A percentile compares a stretch with the other conserved stretches of the same genome.
Conservation (phyloP, 2,113 vertebrate genomes). For the Isurus oxyrinchus region DNA sequence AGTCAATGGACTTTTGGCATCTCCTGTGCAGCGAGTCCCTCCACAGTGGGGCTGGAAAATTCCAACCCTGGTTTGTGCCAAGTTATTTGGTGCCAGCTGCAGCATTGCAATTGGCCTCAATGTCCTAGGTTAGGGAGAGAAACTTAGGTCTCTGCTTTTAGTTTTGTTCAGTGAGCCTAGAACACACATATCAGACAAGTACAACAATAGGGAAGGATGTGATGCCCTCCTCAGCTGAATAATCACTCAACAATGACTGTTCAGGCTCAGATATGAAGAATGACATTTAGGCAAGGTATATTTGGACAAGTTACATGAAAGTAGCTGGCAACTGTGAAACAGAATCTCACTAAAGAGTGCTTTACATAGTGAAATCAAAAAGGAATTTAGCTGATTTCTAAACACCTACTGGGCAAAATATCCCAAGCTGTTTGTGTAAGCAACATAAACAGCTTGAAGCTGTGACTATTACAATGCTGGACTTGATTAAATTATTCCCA, state of each 20-base stretch:
- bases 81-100: not conserved
- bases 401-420: constrained; percentile 35
- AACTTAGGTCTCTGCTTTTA: not conserved
- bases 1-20: too few relatives aligned
- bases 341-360: not conserved
- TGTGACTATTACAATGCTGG: constrained; percentile 51
- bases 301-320: not conserved
- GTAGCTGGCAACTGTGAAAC: not conserved
- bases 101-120: not conserved
- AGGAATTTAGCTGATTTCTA: not conserved
- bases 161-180: not conserved
- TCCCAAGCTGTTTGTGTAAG: constrained; percentile 49
- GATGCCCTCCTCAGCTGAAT: not conserved
- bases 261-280: not conserved
- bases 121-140: not conserved
- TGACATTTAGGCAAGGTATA: not conserved
- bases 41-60: too few relatives aligned
- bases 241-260: not conserved
- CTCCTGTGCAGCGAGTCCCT: too few relatives aligned
- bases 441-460: constrained; percentile 60
- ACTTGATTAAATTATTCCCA: constrained; percentile 57
- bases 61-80: not conserved
- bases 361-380: not conserved
- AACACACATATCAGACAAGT: not conserved
- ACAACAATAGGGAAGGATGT: not conserved